Percentiles rank a stretch among this genome's conserved stretches.
Evolutionary conservation across 2,797 vertebrate genomes (phyloP).

Genomic region (Cetoscarus ocellatus): DNA sequence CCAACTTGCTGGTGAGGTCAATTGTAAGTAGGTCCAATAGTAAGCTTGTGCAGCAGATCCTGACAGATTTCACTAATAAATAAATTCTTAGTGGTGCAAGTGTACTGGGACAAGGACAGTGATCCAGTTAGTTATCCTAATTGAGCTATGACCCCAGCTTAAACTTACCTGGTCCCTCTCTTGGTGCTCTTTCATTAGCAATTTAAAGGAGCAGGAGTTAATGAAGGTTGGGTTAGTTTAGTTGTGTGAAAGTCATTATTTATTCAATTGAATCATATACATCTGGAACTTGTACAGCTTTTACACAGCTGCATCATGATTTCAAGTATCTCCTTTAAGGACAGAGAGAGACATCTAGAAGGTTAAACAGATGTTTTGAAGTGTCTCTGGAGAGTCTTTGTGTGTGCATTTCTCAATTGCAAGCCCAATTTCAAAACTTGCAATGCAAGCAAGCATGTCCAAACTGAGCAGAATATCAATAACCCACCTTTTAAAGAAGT

Average conservation of each 20-base stretch:
- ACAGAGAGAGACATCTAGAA: conserved; percentile 11
- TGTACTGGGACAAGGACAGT: too few species aligned
- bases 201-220: too few species aligned
- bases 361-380: conserved; percentile 39
- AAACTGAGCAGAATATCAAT: conserved; percentile 80
- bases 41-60: too few species aligned
- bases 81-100: too few species aligned
- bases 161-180: too few species aligned
- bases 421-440: conserved; percentile 74
- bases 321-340: conserved; percentile 14
- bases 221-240: too few species aligned
- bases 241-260: neutral
- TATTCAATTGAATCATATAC: neutral
- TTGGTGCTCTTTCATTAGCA: too few species aligned
- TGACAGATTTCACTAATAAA: too few species aligned
- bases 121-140: too few species aligned
- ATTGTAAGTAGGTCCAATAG: too few species aligned
- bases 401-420: conserved; percentile 61
- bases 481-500: conserved; percentile 71
- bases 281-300: neutral
- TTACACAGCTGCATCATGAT: conserved; percentile 11
- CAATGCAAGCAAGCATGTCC: conserved; percentile 77
- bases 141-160: too few species aligned
- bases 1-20: too few species aligned
- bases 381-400: conserved; percentile 39